Evolutionary conservation across 2,797 vertebrate genomes (phyloP).

Genomic region (Coregonus sp.): DNA sequence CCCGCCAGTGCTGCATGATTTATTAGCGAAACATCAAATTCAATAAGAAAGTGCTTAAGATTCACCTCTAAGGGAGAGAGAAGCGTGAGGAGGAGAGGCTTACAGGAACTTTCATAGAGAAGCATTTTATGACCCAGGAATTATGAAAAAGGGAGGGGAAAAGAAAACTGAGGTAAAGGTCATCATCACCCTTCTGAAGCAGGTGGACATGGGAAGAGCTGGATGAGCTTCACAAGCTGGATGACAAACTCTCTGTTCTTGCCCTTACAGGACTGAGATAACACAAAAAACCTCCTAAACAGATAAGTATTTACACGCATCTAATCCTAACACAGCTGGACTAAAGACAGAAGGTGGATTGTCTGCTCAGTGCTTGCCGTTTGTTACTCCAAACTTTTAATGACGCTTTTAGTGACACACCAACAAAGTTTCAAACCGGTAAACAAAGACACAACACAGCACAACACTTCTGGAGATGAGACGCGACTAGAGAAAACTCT

Average conservation of each 20-base stretch:
- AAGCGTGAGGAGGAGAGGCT: neutral
- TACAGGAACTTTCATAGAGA: conserved; percentile 64
- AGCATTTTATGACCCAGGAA: conserved; percentile 28
- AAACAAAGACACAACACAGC: neutral
- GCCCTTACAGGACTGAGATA: neutral
- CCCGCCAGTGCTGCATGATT: conserved; percentile 58
- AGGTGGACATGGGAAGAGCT: conserved; percentile 16
- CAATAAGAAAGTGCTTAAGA: conserved; percentile 76
- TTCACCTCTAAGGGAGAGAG: conserved; percentile 58
- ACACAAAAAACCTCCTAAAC: neutral
- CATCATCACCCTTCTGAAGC: conserved; percentile 39
- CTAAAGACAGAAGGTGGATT: too few species aligned
- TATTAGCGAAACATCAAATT: conserved; percentile 79
- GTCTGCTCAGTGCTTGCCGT: too few species aligned
- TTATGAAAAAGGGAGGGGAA: neutral
- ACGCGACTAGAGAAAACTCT: conserved; percentile 31
- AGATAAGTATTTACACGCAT: neutral
- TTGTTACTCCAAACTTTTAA: too few species aligned
- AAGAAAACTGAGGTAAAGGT: neutral
- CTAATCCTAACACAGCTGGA: neutral
- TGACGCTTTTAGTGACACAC: neutral
- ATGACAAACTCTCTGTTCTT: neutral
- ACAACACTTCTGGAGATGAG: conserved; percentile 26
- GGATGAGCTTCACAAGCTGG: neutral
- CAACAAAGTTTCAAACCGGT: neutral